Base-by-base conservation (phyloP, 2,797 vertebrate species). In the Poeciliopsis infans region DNA sequence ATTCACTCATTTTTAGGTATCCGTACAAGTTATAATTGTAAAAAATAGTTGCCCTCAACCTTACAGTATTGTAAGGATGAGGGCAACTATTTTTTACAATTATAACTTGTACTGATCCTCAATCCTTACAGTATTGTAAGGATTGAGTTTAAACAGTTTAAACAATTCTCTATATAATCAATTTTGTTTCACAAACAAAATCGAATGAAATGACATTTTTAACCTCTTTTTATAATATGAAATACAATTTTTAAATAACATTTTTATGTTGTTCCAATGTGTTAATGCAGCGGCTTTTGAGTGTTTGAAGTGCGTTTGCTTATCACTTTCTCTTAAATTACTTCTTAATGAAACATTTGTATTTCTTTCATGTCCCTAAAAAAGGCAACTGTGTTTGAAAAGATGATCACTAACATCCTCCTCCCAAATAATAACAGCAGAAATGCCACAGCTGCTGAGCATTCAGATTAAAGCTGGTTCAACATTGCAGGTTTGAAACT, bases 311-410 rank as follows among this genome's bases (percentile, higher is more conserved):
- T 18, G 43, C 20, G 33, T 75, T 13, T 18, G 43, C 43, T 53
- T 15, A 53, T 72, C 33, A 46, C 8, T 10, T n/a, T 59, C 23
- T 74, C 78, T 16, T 46, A 36, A 31, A 47, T 46, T n/a, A 53
- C 31, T 49, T 81, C 43, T 69, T 45, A 79, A 69, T 59, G 53
- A 61, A 77, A 75, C 10, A 73, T 79, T 74, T n/a, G 53, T 18
- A 51, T 5, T 69, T 25, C 23, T 77, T 36, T 11, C 20, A 39
- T 31, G 23, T 43, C 75, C 25, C 10, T 74, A 25, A 81, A 10
- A 25, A 82, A n/a, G 68, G 33, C 39, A 51, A 74, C 73, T 82
- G n/a, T 64, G 25, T 31, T 70, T 74, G 13, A 87, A 78, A 77
- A 82, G 16, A n/a, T 51, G 23, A 49, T 66, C 45, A 13, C 46